phyloP scores from a whole-genome alignment of 2,113 vertebrate species.

The Ceyx margarethae region DNA sequence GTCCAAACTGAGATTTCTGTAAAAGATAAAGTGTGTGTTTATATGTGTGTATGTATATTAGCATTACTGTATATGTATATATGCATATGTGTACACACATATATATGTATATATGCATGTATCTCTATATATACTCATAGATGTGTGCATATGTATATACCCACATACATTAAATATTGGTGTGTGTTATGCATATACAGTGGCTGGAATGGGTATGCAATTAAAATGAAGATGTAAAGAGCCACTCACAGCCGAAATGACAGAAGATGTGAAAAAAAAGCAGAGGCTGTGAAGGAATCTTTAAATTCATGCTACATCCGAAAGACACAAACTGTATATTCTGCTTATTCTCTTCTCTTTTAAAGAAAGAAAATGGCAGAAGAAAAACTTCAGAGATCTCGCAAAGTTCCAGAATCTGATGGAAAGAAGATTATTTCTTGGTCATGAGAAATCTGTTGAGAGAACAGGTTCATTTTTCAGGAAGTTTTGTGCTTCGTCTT shows the following conservation, averaged over 20 bases:
- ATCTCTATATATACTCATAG: slow-evolving; percentile 44
- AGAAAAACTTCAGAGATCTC: slow-evolving; percentile 38
- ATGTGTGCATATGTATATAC: slow-evolving; percentile 52
- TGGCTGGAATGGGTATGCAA: slow-evolving; percentile 20
- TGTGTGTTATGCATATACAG: slow-evolving; percentile 3
- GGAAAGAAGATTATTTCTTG: slow-evolving; percentile 34
- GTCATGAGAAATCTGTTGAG: slow-evolving; percentile 33
- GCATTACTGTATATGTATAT: slow-evolving; percentile 62
- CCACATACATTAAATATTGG: slow-evolving; percentile 18
- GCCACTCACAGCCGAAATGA: slow-evolving; percentile 5
- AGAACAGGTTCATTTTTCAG: slow-evolving; percentile 29
- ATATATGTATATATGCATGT: slow-evolving; percentile 59
- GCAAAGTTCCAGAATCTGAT: slow-evolving; percentile 19
- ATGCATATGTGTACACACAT: slow-evolving; percentile 67
- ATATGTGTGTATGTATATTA: slow-evolving; percentile 65
- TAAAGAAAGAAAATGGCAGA: slow-evolving; percentile 63
- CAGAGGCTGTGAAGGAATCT: slow-evolving; percentile 21
- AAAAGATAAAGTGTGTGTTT: slow-evolving; percentile 70
- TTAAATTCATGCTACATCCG: slow-evolving; percentile 12
- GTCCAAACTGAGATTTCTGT: slow-evolving; percentile 76
- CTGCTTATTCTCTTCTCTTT: slow-evolving; percentile 54
- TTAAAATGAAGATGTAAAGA: slow-evolving; percentile 39
- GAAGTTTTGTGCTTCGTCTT: slow-evolving; percentile 35
- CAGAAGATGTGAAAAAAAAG: background rate
- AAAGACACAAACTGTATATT: slow-evolving; percentile 45